phyloP scores from a whole-genome alignment of 2,797 vertebrate genomes.

The Hydrocynus forskahlii region DNA sequence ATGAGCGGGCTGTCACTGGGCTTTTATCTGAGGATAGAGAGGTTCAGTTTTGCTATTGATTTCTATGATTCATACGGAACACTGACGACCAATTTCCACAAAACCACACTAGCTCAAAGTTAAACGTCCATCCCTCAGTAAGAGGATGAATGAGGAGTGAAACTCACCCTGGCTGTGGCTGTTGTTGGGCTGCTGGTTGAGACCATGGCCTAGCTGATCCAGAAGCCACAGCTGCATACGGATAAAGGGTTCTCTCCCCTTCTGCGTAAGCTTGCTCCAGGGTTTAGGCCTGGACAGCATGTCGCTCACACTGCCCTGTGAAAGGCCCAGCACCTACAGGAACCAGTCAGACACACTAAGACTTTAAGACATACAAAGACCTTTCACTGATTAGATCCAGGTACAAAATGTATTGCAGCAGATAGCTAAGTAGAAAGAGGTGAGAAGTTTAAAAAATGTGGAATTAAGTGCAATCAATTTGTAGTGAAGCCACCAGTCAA shows the following conservation, averaged over 20 bases:
- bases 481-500: constrained; percentile 20
- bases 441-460: too few species aligned
- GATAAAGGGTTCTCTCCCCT: constrained; percentile 97
- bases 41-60: too few species aligned
- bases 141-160: too few species aligned
- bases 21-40: constrained; percentile 77
- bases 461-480: not conserved
- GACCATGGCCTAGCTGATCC: constrained; percentile 90
- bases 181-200: constrained; percentile 77
- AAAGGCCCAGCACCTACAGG: constrained; percentile 93
- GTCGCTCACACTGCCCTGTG: constrained; percentile 98
- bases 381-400: not conserved
- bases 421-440: too few species aligned
- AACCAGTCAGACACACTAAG: constrained; percentile 3
- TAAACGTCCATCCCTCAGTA: too few species aligned
- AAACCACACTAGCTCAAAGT: too few species aligned
- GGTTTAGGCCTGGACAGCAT: constrained; percentile 98
- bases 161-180: constrained; percentile 72
- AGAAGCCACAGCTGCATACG: constrained; percentile 98
- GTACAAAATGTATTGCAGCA: not conserved
- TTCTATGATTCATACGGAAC: too few species aligned
- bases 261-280: constrained; percentile 98
- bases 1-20: constrained; percentile 82
- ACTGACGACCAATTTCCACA: too few species aligned
- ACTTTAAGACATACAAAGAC: not conserved